A percentile compares a stretch with the other conserved stretches of the same genome.
Conservation (phyloP, 2,888 invertebrate genomes). For the Caenorhabditis afra region DNA sequence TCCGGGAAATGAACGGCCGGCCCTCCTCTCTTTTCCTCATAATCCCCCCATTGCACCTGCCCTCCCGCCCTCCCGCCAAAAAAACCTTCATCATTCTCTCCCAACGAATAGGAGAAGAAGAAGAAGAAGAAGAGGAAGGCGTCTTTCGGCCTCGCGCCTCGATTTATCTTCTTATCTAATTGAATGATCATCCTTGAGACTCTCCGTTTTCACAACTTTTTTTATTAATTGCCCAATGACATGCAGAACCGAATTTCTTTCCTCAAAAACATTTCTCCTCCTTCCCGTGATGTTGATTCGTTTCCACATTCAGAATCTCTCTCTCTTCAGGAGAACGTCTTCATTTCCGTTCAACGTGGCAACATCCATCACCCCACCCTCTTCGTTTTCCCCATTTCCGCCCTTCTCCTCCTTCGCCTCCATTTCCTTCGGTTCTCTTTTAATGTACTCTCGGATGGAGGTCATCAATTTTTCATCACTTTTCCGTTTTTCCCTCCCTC, state of each 20-base stretch:
- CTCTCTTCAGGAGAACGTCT: conserved; percentile 10
- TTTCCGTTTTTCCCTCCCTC: conserved; percentile 18
- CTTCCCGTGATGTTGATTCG: too few relatives aligned
- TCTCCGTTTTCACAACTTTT: conserved; percentile 43
- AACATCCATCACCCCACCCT: conserved; percentile 20
- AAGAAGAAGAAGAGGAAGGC: conserved; percentile 10
- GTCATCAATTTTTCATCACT: conserved; percentile 47
- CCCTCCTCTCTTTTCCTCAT: not conserved
- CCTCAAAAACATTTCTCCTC: not conserved
- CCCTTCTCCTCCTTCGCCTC: too few relatives aligned
- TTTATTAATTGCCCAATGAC: conserved; percentile 55
- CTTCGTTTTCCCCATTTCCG: conserved; percentile 11
- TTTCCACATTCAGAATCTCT: too few relatives aligned
- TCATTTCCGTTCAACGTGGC: conserved; percentile 32
- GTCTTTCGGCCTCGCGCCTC: conserved; percentile 19
- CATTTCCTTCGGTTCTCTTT: conserved; percentile 20
- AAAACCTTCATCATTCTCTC: not conserved
- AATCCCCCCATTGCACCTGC: not conserved
- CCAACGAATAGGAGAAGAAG: too few relatives aligned
- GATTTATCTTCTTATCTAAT: conserved; percentile 46
- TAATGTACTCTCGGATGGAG: conserved; percentile 19
- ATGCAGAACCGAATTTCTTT: conserved; percentile 47
- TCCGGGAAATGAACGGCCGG: not conserved
- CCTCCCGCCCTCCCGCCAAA: not conserved
- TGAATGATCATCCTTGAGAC: conserved; percentile 50